Evolutionary conservation across 2,113 vertebrate genomes (phyloP).

Genomic region (Hylia prasina): DNA sequence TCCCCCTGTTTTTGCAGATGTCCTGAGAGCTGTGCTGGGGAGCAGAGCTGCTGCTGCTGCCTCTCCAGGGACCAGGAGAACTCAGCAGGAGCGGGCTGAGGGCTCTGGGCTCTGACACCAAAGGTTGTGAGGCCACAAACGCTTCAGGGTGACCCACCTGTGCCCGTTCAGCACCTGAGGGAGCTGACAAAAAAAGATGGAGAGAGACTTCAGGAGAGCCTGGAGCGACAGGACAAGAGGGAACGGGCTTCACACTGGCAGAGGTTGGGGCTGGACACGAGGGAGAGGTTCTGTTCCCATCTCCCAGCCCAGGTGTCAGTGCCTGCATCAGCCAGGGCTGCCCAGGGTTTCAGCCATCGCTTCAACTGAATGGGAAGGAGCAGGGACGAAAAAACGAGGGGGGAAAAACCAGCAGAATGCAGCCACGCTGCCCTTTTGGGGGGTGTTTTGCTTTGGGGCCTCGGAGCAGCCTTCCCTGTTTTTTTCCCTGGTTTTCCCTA

Average conservation of each 20-base stretch:
- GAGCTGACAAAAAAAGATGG: not conserved
- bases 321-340: not conserved
- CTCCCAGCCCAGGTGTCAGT: not conserved
- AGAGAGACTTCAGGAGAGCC: not conserved
- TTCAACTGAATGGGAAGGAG: fast-evolving
- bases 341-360: fast-evolving
- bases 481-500: too few species aligned
- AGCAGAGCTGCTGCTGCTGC: not conserved
- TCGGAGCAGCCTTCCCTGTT: fast-evolving
- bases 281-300: not conserved
- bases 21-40: not conserved
- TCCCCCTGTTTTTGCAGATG: too few species aligned
- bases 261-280: fast-evolving
- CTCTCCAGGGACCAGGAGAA: not conserved
- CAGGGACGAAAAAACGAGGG: fast-evolving
- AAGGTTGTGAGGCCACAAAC: not conserved
- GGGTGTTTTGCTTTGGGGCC: not conserved
- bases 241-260: not conserved
- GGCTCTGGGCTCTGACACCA: not conserved
- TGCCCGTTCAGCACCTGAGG: not conserved
- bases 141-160: not conserved
- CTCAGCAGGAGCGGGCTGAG: not conserved
- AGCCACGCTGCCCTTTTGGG: fast-evolving
- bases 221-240: not conserved
- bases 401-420: not conserved